These are phyloP conservation scores for Mercenaria mercenaria DNA, from an alignment of 1,140 invertebrate genomes.

Conservation along the genomic window DNA sequence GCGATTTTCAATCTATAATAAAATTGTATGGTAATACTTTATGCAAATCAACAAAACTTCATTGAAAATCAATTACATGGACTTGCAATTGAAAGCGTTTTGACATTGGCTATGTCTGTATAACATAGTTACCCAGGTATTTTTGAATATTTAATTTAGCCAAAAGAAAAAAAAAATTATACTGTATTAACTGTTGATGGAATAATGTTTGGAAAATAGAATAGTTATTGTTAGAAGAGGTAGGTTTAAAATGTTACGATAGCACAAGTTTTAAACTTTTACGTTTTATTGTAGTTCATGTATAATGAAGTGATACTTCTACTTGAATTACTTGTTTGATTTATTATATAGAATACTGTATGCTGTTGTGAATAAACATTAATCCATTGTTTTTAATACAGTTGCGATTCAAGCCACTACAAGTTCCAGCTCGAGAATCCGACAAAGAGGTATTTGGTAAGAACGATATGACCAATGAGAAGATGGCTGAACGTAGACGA, in stretches of 20 bases:
- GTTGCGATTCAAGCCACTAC: conserved; percentile 84
- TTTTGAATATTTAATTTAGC: background rate
- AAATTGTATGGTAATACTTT: background rate
- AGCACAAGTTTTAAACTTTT: too few relatives aligned
- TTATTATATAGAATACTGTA: too few relatives aligned
- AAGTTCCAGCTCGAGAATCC: conserved; percentile 80
- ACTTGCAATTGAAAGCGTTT: background rate
- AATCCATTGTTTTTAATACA: conserved; percentile 66
- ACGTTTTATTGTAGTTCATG: too few relatives aligned
- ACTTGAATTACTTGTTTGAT: too few relatives aligned
- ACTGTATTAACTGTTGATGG: too few relatives aligned
- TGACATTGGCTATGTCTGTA: background rate
- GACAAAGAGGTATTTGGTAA: conserved; percentile 85
- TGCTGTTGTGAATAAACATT: too few relatives aligned
- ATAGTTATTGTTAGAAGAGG: too few relatives aligned
- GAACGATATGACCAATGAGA: conserved; percentile 85
- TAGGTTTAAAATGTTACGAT: too few relatives aligned
- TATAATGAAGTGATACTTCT: too few relatives aligned
- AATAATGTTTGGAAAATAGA: too few relatives aligned
- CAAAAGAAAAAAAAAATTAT: too few relatives aligned
- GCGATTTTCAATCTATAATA: background rate
- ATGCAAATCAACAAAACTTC: background rate
- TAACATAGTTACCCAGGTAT: background rate
- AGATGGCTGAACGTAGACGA: conserved; percentile 81
- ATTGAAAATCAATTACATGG: background rate